Base-by-base conservation (phyloP, 2,113 vertebrate species). In the Scomber colias region DNA sequence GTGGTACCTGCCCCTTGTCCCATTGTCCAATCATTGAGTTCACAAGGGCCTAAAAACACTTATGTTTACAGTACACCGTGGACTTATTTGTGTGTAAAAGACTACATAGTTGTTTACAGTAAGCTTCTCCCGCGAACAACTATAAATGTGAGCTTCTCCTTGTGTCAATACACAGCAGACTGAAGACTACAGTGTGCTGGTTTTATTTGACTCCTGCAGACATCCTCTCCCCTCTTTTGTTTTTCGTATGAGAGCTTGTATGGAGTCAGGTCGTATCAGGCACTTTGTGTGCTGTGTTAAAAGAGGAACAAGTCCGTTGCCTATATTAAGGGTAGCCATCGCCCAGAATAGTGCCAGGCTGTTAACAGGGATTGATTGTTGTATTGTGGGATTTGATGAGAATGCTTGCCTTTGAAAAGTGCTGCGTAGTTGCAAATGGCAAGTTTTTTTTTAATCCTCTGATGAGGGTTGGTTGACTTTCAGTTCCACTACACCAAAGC, bases 341-440 rank as follows among this genome's bases (percentile, higher is more conserved):
- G 49, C 81, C 77, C 73, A 78, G 72, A 82, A 69, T 79, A 69
- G 84, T 89, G 75, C 82, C 69, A 74, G 65, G 24, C 77, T 71
- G 72, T 75, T 62, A 77, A 82, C 59, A 56, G 49, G 72, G 76
- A 81, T 75, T 71, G 60, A 86, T 83, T 90, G 89, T 85, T 87
- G 16, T 63, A 15, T 69, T 66, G 79, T 79, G 31, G 70, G 69
- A 68, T 79, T 76, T 80, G 55, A 71, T 64, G 48, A 74, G 75
- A 89, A 79, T 83, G 85, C 69, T 80, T 57, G 50, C 74, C 27
- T 80, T 79, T 70, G 54, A 61, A 61, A 77, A 63, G 30, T 59
- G 54, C 45, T 68, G 27, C 57, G 62, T 59, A 51, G 75, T 45
- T 68, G 7, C 16, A 50, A 62, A 69, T 35, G 21, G 54, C 15